phyloP scores from a whole-genome alignment of 2,888 invertebrate species.

The Ashinkailepas kermadecensis region DNA sequence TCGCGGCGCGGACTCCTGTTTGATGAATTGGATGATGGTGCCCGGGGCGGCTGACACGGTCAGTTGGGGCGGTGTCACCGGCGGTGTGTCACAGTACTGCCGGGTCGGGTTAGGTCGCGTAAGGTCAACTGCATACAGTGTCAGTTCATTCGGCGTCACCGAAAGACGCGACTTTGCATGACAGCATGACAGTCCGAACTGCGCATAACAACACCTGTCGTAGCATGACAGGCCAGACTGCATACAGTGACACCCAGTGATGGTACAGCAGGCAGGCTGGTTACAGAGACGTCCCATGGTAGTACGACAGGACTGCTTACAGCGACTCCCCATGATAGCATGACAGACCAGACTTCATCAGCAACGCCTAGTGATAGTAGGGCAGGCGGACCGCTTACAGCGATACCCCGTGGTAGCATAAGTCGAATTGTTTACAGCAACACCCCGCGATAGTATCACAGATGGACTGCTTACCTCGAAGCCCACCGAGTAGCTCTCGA shows the following conservation, averaged over 20 bases:
- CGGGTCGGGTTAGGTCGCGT: neutral
- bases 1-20: neutral
- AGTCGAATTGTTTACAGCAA: too few relatives aligned
- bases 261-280: too few relatives aligned
- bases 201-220: neutral
- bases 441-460: too few relatives aligned
- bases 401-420: too few relatives aligned
- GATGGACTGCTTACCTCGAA: neutral
- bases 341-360: too few relatives aligned
- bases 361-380: too few relatives aligned
- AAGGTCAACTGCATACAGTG: too few relatives aligned
- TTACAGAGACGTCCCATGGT: too few relatives aligned
- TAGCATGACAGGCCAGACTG: neutral
- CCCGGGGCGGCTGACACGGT: neutral
- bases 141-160: neutral
- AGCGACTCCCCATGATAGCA: too few relatives aligned
- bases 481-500: neutral
- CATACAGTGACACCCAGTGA: too few relatives aligned
- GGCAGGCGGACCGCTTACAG: too few relatives aligned
- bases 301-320: too few relatives aligned
- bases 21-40: neutral
- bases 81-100: conserved; percentile 14
- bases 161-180: neutral
- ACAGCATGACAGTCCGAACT: neutral
- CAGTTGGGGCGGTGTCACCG: neutral